phyloP scores from a whole-genome alignment of 2,113 vertebrate species.

The Diadophis punctatus region DNA sequence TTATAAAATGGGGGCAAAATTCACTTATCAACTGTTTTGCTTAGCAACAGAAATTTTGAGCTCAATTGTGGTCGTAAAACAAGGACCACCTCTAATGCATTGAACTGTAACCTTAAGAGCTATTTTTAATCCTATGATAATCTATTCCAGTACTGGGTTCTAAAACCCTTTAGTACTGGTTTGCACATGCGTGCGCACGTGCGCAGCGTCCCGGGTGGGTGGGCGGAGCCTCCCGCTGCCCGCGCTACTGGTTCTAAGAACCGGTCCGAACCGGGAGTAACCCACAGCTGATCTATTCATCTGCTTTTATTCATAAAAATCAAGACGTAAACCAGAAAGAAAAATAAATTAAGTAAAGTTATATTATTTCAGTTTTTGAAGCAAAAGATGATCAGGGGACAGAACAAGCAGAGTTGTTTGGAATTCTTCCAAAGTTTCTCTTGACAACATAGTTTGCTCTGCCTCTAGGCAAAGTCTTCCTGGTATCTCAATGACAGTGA shows the following conservation, averaged over 20 bases:
- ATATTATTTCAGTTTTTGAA: not conserved
- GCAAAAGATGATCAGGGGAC: not conserved
- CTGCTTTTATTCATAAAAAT: not conserved
- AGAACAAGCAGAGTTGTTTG: not conserved
- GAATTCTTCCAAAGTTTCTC: constrained; percentile 31
- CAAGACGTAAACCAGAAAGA: not conserved
- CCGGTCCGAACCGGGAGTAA: no score
- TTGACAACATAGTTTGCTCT: constrained; percentile 17
- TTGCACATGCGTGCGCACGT: no score
- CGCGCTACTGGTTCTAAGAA: no score
- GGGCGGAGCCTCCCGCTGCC: no score
- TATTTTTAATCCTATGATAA: not conserved
- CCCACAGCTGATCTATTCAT: no score
- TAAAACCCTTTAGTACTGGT: no score
- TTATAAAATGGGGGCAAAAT: not conserved
- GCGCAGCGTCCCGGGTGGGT: no score
- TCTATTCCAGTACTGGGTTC: no score
- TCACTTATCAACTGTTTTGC: not conserved
- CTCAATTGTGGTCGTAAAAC: no score
- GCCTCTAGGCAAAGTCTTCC: constrained; percentile 13
- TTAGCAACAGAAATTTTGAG: no score
- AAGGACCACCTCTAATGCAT: not conserved
- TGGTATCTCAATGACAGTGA: not conserved
- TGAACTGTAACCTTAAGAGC: not conserved
- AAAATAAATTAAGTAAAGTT: not conserved